Evolutionary conservation across 1,140 invertebrate genomes (phyloP).

Genomic region (Andrena cerasifolii): DNA sequence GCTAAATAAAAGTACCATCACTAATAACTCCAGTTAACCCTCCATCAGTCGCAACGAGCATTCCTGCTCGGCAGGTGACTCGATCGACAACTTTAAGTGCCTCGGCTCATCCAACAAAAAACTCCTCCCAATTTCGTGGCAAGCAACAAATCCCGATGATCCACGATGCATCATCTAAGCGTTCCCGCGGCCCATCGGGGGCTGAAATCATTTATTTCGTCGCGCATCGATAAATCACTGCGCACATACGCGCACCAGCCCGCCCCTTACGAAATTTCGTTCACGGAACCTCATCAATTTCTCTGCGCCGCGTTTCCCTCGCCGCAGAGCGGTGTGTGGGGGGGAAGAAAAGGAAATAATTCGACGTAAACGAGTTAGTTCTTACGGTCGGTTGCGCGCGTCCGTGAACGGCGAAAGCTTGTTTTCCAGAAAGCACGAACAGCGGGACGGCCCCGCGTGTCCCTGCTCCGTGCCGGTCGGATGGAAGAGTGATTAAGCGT

Average conservation of each 20-base stretch:
- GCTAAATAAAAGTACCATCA: too few species aligned
- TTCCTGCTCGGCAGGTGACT: too few species aligned
- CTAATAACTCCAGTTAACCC: too few species aligned
- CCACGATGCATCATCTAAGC: not conserved
- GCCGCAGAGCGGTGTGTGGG: not conserved
- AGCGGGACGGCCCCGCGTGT: not conserved
- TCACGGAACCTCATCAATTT: slow-evolving; percentile 29
- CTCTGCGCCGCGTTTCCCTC: too few species aligned
- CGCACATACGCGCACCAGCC: not conserved
- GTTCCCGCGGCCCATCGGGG: not conserved
- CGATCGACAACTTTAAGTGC: too few species aligned
- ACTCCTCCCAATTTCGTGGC: too few species aligned
- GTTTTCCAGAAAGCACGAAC: slow-evolving; percentile 13
- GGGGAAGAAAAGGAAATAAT: not conserved
- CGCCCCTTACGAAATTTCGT: slow-evolving; percentile 6
- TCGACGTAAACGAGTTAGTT: slow-evolving; percentile 40
- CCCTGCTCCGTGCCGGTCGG: not conserved
- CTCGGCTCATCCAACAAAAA: too few species aligned
- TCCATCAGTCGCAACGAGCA: too few species aligned
- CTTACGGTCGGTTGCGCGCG: not conserved
- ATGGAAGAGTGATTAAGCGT: slow-evolving; percentile 17
- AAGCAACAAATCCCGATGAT: not conserved
- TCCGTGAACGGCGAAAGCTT: not conserved
- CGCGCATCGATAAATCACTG: slow-evolving; percentile 27
- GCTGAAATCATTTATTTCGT: slow-evolving; percentile 28